Percentiles rank a stretch among this genome's conserved stretches.
Conservation (phyloP, 1,140 invertebrate species). For the Lucilia sericata region DNA sequence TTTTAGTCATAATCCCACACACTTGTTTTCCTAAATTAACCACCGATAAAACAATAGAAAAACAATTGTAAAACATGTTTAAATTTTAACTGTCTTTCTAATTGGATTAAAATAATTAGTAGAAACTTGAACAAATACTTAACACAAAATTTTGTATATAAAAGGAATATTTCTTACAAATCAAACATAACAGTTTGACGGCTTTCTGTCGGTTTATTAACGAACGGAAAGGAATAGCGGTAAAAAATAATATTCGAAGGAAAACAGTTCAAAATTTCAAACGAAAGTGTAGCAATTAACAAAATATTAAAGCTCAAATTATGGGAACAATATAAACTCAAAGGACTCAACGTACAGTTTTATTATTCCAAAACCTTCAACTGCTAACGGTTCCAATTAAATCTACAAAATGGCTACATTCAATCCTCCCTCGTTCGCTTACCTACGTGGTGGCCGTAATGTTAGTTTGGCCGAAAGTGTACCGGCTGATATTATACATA, state of each 20-base stretch:
- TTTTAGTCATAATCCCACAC: not conserved
- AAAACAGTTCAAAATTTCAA: not conserved
- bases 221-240: not conserved
- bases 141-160: not conserved
- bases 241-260: not conserved
- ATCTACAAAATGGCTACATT: slow-evolving; percentile 53
- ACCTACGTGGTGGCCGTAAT: slow-evolving; percentile 70
- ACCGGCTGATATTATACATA: slow-evolving; percentile 77
- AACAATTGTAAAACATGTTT: not conserved
- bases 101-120: slow-evolving; percentile 5
- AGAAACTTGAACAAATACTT: not conserved
- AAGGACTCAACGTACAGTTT: not conserved
- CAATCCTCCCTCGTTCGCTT: slow-evolving; percentile 54
- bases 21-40: not conserved
- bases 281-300: not conserved
- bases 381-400: not conserved
- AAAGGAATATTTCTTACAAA: not conserved
- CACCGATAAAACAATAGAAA: not conserved
- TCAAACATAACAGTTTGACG: not conserved
- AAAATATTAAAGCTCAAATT: not conserved
- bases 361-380: not conserved
- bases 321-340: slow-evolving; percentile 4
- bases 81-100: not conserved
- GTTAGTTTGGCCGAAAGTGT: slow-evolving; percentile 81
- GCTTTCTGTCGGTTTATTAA: not conserved